Base-by-base conservation (phyloP, 2,113 vertebrate genomes). In the Gambusia affinis region DNA sequence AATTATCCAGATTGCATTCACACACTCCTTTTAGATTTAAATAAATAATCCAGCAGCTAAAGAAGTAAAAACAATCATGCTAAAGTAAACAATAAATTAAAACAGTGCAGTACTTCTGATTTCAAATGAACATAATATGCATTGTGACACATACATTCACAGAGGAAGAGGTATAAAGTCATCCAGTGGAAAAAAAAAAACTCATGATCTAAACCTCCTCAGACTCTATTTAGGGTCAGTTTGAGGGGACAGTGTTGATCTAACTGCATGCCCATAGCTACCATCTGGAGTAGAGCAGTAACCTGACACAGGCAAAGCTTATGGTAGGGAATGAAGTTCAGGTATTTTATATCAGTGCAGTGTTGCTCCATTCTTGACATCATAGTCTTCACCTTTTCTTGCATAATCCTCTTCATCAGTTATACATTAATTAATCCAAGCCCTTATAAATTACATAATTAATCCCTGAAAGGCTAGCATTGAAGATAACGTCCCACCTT, bases 101-200 rank as follows among this genome's bases (percentile, higher is more conserved):
- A 74, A 82, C 47, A 29, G 79, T 84, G 76, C 69, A 47, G 64
- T 82, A 76, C 28, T 81, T 67, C 78, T 75, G 60, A 79, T 78
- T 85, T 71, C 30, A 82, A 71, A 82, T 85, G 57, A 67, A 86
- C 72, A 82, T 84, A 68, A 81, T 91, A 93, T 94, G 92, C 92
- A 93, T 84, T 85, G 79, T 75, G 64, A 78, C 75, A 12, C 85
- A 24, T 83, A 76, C 81, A 80, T 78, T 82, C 73, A 71, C 19
- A 67, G 66, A 64, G 67, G 70, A 72, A 75, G 76, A 86, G 74
- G 76, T 84, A 86, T 84, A 88, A 76, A 79, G 75, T 79, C 42
- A 73, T 83, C 73, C 65, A 67, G 72, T 72, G 28, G n/a, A n/a
- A n/a, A 77, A 82, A 37, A 79, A 79, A 89, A 73, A 78, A 77